These are phyloP conservation scores for Drosophila phalerata DNA, from an alignment of 2,888 invertebrate genomes.

Conservation along the genomic window DNA sequence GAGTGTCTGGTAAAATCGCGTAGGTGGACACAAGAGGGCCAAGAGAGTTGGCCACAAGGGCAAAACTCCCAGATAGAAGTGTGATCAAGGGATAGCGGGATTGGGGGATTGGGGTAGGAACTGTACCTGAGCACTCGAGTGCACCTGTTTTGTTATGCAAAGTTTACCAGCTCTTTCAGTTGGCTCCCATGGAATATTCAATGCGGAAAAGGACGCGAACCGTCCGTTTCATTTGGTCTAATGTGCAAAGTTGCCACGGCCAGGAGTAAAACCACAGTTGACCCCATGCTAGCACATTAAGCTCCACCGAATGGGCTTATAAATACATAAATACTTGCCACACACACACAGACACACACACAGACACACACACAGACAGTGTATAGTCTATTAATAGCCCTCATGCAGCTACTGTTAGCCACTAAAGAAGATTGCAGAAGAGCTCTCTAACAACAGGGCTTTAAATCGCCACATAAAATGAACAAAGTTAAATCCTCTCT, in stretches of 20 bases:
- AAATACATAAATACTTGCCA: conserved; percentile 53
- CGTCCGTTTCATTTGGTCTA: conserved; percentile 59
- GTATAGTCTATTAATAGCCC: conserved; percentile 42
- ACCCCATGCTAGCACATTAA: conserved; percentile 44
- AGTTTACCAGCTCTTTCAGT: conserved; percentile 61
- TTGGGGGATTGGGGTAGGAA: background rate
- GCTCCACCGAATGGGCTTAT: conserved; percentile 50
- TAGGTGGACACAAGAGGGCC: conserved; percentile 35
- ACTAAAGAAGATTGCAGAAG: conserved; percentile 5
- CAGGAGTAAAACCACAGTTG: conserved; percentile 45
- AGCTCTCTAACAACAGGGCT: conserved; percentile 11
- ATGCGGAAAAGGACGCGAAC: conserved; percentile 51
- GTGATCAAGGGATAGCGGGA: too few relatives aligned
- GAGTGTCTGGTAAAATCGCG: conserved; percentile 41
- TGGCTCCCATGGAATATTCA: conserved; percentile 58
- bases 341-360: conserved; percentile 1
- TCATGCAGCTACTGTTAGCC: conserved; percentile 32
- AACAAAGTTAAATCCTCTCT: conserved; percentile 26
- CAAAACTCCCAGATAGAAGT: too few relatives aligned
- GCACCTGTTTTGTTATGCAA: conserved; percentile 75
- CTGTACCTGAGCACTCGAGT: conserved; percentile 39
- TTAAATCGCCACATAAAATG: conserved; percentile 32
- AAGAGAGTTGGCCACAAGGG: conserved; percentile 25
- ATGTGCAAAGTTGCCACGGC: conserved; percentile 53
- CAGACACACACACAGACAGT: background rate